These are phyloP conservation scores for Alosa sapidissima DNA, from an alignment of 2,797 vertebrate species.

Conservation along the genomic window DNA sequence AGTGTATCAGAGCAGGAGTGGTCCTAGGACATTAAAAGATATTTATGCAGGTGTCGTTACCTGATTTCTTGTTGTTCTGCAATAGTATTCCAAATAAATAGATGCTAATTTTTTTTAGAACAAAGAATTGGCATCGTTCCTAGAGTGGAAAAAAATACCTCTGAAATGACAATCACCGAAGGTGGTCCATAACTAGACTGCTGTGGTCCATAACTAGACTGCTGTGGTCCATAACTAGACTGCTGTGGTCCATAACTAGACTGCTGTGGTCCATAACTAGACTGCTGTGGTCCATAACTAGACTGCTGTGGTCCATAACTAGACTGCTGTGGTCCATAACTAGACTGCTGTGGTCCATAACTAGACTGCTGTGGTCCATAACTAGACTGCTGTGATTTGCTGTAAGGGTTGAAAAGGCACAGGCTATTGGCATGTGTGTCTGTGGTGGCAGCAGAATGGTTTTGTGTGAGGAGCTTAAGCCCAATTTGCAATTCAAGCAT, in stretches of 20 bases:
- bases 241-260: neutral
- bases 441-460: neutral
- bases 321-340: neutral
- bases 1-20: neutral
- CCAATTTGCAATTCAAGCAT: slow-evolving; percentile 53
- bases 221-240: neutral
- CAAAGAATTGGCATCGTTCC: neutral
- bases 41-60: neutral
- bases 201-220: neutral
- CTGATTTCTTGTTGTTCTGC: neutral
- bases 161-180: neutral
- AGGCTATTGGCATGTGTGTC: neutral
- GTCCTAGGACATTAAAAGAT: neutral
- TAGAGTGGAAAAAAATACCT: neutral
- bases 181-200: neutral
- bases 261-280: neutral
- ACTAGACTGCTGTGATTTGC: neutral
- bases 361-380: neutral
- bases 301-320: neutral
- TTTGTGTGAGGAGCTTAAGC: slow-evolving; percentile 34
- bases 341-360: neutral
- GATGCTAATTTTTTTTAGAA: neutral
- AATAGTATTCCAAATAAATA: neutral
- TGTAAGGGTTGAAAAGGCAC: neutral
- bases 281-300: neutral